Base-by-base conservation (phyloP, 2,113 vertebrate genomes). In the Paradoxurus hermaphroditus region DNA sequence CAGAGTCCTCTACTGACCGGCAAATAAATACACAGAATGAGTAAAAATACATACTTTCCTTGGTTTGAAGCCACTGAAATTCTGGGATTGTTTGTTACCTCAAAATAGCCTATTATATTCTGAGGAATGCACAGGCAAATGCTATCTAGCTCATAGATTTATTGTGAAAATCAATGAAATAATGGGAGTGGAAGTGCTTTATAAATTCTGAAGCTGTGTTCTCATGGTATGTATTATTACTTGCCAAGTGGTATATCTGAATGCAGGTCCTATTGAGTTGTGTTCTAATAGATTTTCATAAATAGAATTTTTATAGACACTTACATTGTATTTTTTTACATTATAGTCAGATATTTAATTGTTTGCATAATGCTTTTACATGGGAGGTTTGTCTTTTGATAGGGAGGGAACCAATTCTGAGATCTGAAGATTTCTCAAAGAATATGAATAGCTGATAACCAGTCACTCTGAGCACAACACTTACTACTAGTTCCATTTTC, bases 381-480 rank as follows among this genome's bases (percentile, higher is more conserved):
- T 77, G 34, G 29, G 46, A 73, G 44, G 3, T 92, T 90, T 96
- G 65, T 19, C 3, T 81, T 79, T 94, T 85, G 31, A 73, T 51
- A 85, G 31, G 34, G 62, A 93, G 46, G 39, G 8, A 85, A 95
- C 19, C n/a, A 94, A 85, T 9, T n/a, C 18, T 79, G 53, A 95
- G 49, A 89, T 86, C n/a, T 91, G 72, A 86, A 89, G 56, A 44
- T 86, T 89, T 92, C 72, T 85, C n/a, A 91, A 77, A 73, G 56
- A 82, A 19, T 3, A 15, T 63, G n/a, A 10, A 19, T 84, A 81
- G 56, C 15, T 82, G 51, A 82, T 51, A 77, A 72, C 4, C 29
- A 94, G 21, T 36, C 86, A 83, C 63, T 90, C 36, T 84, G 31
- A 78, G 41, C 75, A 92, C 90, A 93, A 86, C 34, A 67, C 21